Base-by-base conservation (phyloP, 2,113 vertebrate species). In the Setophaga kirtlandii region DNA sequence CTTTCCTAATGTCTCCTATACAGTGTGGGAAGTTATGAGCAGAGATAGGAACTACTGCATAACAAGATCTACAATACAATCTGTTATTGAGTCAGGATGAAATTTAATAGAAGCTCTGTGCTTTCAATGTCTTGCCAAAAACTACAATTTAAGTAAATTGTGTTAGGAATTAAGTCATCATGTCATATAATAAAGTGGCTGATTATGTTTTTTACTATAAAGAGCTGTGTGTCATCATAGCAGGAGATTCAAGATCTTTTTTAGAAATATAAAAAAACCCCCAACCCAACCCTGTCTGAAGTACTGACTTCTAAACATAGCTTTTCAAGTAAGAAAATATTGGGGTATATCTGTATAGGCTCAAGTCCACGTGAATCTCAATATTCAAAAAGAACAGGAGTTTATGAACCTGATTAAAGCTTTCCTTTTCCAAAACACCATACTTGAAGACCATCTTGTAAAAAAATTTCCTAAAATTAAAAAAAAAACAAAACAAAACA, bases 41-140 rank as follows among this genome's bases (percentile, higher is more conserved):
- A 80, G 65, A 90, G 39, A 53, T 65, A 20, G 49, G 73, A 91
- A 58, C 41, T 82, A 58, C 49, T 53, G 37, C 41, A 68, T 8
- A 82, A 65, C 58, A 87, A 62, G 11, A 82, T 65, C 53, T 89
- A 47, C 70, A 93, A 42, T 35, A 65, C 24, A 69, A 68, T 25
- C 25, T 77, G 5, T 71, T 94, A 53, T 41, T 87, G 63, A 90
- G 91, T 79, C 67, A 65, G 42, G 67, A 77, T 83, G 33, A 70
- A 87, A 86, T 92, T 92, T 86, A 92, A 77, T 31, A 93, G 47
- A 88, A 94, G 35, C 80, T 95, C 46, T 65, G 42, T 30, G 53
- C 50, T 83, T 69, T 37, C 59, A 63, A 41, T 77, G 75, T 85
- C 62, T 55, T 77, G 74, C 85, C 79, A 91, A 94, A 93, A 93